These are phyloP conservation scores for Drosophila ohnishii DNA, from an alignment of 1,140 invertebrate genomes.

Conservation along the genomic window DNA sequence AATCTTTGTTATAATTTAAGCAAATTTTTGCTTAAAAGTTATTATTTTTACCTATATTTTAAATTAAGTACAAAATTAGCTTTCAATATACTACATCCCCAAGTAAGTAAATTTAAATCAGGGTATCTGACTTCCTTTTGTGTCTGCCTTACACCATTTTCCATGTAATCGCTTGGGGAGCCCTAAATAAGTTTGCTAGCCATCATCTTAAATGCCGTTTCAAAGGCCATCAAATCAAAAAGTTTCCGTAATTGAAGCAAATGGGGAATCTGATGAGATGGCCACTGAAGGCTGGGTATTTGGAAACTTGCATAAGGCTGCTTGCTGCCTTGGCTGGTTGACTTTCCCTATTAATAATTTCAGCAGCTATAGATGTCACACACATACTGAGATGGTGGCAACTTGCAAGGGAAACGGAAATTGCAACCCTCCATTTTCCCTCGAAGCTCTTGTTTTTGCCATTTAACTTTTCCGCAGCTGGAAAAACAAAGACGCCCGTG, in stretches of 20 bases:
- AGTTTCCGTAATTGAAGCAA: conserved; percentile 31
- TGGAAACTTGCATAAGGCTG: background rate
- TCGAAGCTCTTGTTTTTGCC: conserved; percentile 11
- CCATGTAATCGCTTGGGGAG: conserved; percentile 14
- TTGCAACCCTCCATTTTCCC: conserved; percentile 10
- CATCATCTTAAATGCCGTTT: conserved; percentile 40
- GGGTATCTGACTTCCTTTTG: background rate
- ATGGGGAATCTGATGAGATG: conserved; percentile 5
- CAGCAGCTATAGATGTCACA: conserved; percentile 1
- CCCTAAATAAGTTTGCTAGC: conserved; percentile 26
- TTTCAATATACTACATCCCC: background rate
- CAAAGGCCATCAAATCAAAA: conserved; percentile 49
- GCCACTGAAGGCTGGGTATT: conserved; percentile 5
- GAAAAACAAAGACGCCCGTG: conserved; percentile 57
- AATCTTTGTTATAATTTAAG: background rate
- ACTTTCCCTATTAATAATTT: conserved; percentile 9
- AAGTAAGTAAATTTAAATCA: background rate
- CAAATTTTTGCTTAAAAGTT: background rate
- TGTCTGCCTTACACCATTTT: background rate
- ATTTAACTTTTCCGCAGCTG: conserved; percentile 53
- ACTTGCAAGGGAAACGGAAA: conserved; percentile 33
- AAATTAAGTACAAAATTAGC: background rate
- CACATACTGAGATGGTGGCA: conserved; percentile 8
- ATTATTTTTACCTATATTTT: too few species aligned
- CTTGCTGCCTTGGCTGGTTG: background rate